Conservation (phyloP, 2,888 invertebrate species). For the Helleia helle region DNA sequence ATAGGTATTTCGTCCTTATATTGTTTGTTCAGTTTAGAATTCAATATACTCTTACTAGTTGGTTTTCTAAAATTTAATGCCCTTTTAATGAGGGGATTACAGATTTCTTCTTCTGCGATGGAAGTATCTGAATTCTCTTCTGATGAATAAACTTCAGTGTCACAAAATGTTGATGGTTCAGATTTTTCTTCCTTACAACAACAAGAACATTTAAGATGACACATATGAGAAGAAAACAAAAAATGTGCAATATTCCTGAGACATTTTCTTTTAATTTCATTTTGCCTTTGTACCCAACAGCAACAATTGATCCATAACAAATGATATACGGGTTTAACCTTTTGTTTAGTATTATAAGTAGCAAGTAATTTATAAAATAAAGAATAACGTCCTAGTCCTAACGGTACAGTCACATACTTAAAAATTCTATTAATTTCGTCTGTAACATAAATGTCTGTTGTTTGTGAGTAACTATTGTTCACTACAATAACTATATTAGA, state of each 20-base stretch:
- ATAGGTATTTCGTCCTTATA: too few species aligned
- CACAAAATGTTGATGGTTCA: too few species aligned
- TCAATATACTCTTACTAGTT: too few species aligned
- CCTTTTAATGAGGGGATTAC: too few species aligned
- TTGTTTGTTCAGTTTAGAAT: too few species aligned
- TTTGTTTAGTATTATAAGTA: too few species aligned
- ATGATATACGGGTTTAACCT: too few species aligned
- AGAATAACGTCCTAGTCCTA: background rate
- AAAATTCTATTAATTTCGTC: background rate
- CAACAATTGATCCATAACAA: constrained; percentile 14
- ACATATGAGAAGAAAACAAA: background rate
- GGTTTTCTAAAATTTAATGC: background rate
- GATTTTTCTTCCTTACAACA: background rate
- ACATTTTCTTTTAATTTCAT: background rate
- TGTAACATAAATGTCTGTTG: background rate
- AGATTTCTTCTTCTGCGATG: too few species aligned
- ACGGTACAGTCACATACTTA: background rate
- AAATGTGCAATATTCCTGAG: background rate
- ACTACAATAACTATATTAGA: constrained; percentile 4
- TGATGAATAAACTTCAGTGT: too few species aligned
- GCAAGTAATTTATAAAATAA: background rate
- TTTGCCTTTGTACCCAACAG: constrained; percentile 31
- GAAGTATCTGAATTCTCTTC: too few species aligned
- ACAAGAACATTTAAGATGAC: background rate
- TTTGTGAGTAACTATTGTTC: background rate